A percentile compares a stretch with the other conserved stretches of the same genome.
Evolutionary conservation across 2,888 invertebrate genomes (phyloP).

Genomic region (Drosophila multiciliata): DNA sequence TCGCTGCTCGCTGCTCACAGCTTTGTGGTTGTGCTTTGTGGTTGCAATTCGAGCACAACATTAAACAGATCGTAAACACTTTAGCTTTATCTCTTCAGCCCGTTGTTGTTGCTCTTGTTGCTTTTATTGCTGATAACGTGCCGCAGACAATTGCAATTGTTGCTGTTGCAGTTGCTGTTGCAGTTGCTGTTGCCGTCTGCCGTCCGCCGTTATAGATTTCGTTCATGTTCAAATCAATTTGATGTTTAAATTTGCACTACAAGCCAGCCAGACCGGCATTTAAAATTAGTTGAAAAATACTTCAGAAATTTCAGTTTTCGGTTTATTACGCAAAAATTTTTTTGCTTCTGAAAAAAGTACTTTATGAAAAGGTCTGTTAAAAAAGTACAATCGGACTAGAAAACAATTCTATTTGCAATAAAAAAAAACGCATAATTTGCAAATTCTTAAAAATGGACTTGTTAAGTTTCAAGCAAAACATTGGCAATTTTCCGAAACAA

Average conservation of each 20-base stretch:
- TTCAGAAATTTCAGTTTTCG: neutral
- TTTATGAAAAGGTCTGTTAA: neutral
- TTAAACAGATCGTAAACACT: constrained; percentile 78
- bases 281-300: constrained; percentile 7
- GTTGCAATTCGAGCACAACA: constrained; percentile 52
- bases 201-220: constrained; percentile 52
- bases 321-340: no score
- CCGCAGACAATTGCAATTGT: constrained; percentile 67
- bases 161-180: constrained; percentile 21
- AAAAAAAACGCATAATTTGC: no score
- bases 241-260: constrained; percentile 66
- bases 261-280: constrained; percentile 40
- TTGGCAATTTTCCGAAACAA: neutral
- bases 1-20: neutral
- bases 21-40: constrained; percentile 1
- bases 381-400: neutral
- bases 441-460: neutral
- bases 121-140: constrained; percentile 61
- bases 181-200: constrained; percentile 35
- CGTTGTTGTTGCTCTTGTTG: constrained; percentile 16
- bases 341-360: no score
- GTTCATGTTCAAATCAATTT: constrained; percentile 64
- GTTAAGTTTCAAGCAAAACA: neutral
- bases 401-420: neutral
- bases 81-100: constrained; percentile 62